Evolutionary conservation across 2,797 vertebrate genomes (phyloP), one percentile per base, ranked within the genome.

Genomic region (Martes flavigula): DNA sequence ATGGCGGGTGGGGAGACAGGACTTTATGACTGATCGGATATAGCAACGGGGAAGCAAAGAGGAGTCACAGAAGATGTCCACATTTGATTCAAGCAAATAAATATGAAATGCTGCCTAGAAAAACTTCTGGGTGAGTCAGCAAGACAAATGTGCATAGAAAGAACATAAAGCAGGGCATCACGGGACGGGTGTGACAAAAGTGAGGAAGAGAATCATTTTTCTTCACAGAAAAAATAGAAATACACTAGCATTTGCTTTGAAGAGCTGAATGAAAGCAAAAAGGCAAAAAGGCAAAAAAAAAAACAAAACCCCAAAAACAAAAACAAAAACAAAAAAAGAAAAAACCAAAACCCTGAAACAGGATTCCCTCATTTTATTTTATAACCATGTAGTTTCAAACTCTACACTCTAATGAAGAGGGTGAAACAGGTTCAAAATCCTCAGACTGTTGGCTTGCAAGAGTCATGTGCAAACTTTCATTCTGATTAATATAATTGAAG

Each of bases 401-500:
- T 73, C 73, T 15, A 54, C 3, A n/a, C n/a, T 79, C 38, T 96
- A 97, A 96, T 94, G 84, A 96, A 96, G 95, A 96, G 91, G 87
- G 64, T 83, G 40, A 95, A 97, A 92, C 77, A 94, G 87, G 96
- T 92, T 95, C 92, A 94, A 77, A 89, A 98, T 89, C 90, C 78
- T 3, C 15, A 97, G 43, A 84, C 30, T 96, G 87, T 62, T 93
- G 96, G 90, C 95, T 96, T 93, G 48, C 97, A 98, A 91, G 54
- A 97, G 93, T 97, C 97, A 97, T 78, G 46, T 30, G 38, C 89
- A 97, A 97, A 95, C 78, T 87, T 97, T 96, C 95, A 56, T 98
- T 98, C 97, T 98, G 97, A 98, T 98, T 98, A 97, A 97, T 93
- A 83, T 98, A 98, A 98, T 96, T 98, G 96, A 98, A 97, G 96